Percentiles rank a stretch among this genome's conserved stretches.
Evolutionary conservation across 2,797 vertebrate species (phyloP).

Genomic region (Octomys mimax): DNA sequence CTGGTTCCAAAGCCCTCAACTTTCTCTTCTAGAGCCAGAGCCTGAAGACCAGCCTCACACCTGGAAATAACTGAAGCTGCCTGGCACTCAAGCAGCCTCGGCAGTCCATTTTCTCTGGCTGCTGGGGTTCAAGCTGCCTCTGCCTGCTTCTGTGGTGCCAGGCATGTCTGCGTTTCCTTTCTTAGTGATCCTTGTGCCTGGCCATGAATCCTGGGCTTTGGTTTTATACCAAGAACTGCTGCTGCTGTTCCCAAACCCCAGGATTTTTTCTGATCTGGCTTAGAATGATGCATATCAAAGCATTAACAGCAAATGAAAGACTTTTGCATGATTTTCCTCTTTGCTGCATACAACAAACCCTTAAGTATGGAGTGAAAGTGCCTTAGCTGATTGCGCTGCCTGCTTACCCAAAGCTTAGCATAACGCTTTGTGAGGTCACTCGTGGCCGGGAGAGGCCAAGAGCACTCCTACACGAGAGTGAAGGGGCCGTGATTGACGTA

Average conservation of each 20-base stretch:
- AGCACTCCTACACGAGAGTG: neutral
- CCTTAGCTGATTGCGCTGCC: neutral
- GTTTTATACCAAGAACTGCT: neutral
- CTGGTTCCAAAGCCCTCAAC: neutral
- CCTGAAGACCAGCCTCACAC: neutral
- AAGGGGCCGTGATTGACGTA: neutral
- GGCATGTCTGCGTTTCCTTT: neutral
- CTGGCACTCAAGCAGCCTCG: neutral
- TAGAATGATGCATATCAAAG: conserved; percentile 8
- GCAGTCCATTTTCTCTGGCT: neutral
- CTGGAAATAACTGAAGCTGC: neutral
- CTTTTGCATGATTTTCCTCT: neutral
- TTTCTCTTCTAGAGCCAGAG: neutral
- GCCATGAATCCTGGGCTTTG: neutral
- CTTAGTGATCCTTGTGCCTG: neutral
- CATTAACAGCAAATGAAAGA: neutral
- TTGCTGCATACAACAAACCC: neutral
- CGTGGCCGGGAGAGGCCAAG: neutral
- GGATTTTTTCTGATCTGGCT: neutral
- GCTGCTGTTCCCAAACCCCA: neutral
- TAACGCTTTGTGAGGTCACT: neutral
- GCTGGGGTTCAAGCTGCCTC: neutral
- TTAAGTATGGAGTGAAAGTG: neutral
- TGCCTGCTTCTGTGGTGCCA: neutral
- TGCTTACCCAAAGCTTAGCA: neutral